Conservation (phyloP, 1,140 invertebrate species). For the Stegodyphus dumicola region DNA sequence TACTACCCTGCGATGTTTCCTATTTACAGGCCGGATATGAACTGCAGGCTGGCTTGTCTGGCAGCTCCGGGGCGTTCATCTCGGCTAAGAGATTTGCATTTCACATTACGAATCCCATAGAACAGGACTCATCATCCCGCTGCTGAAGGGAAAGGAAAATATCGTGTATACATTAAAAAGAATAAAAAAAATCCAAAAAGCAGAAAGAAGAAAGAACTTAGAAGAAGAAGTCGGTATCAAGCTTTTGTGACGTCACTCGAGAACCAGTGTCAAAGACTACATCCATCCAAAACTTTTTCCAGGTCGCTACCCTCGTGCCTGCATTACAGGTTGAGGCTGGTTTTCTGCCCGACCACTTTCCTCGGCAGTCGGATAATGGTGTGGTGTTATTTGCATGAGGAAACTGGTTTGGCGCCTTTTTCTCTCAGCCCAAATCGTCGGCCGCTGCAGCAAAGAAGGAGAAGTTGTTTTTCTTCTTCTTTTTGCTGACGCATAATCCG, state of each 20-base stretch:
- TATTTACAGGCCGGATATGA: too few species aligned
- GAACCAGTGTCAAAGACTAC: constrained; percentile 24
- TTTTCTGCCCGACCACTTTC: neutral
- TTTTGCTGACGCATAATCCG: constrained; percentile 21
- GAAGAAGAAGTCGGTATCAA: neutral
- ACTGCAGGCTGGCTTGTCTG: too few species aligned
- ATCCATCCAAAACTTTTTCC: constrained; percentile 6
- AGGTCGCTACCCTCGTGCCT: constrained; percentile 22
- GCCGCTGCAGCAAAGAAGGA: constrained; percentile 11
- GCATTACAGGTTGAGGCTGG: neutral
- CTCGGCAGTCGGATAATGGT: neutral
- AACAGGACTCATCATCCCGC: too few species aligned
- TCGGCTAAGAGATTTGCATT: too few species aligned
- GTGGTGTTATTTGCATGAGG: neutral
- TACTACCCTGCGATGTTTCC: too few species aligned
- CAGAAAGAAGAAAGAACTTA: neutral
- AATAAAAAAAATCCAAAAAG: too few species aligned
- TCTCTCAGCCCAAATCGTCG: neutral
- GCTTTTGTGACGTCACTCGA: neutral
- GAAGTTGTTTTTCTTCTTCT: constrained; percentile 21
- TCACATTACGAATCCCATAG: too few species aligned
- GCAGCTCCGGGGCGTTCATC: too few species aligned
- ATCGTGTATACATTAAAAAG: too few species aligned
- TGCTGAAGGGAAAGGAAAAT: too few species aligned
- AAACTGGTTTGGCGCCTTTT: constrained; percentile 6